A percentile compares a stretch with the other conserved stretches of the same genome.
These are phyloP conservation scores for Odobenus rosmarus DNA, from an alignment of 2,113 vertebrate species.

Conservation along the genomic window DNA sequence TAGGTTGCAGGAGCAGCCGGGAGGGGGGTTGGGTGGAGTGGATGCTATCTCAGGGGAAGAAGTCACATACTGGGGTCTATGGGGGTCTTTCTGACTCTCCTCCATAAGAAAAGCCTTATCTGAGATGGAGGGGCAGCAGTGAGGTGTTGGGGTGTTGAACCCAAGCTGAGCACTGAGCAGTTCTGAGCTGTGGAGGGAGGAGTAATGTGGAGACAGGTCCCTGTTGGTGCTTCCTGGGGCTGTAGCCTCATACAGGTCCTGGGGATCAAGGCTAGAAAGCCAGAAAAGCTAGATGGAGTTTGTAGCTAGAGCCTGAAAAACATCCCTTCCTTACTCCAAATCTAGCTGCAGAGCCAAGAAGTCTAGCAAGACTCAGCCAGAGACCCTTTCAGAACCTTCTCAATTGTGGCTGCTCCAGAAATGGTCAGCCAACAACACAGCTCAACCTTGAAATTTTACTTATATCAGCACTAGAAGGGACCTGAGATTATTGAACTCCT, in stretches of 20 bases:
- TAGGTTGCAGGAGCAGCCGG: conserved; percentile 35
- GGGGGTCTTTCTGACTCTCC: neutral
- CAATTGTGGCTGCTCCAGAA: neutral
- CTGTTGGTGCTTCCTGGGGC: neutral
- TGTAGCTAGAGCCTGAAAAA: neutral
- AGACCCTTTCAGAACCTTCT: neutral
- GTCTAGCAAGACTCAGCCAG: neutral
- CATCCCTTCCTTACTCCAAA: neutral
- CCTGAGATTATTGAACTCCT: neutral
- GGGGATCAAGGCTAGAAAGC: neutral
- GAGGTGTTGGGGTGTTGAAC: neutral
- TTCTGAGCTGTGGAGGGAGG: neutral
- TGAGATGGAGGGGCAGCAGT: neutral
- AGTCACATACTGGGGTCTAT: neutral
- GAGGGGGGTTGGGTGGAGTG: neutral
- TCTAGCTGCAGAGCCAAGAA: neutral
- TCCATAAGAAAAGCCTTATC: neutral
- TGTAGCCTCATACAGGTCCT: neutral
- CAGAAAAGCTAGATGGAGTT: neutral
- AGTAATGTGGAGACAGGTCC: neutral
- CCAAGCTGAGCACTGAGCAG: neutral
- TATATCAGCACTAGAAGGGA: neutral
- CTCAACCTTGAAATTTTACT: neutral
- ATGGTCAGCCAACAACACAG: neutral
- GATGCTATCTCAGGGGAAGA: neutral